A percentile compares a stretch with the other conserved stretches of the same genome.
Evolutionary conservation across 2,113 vertebrate genomes (phyloP).

Genomic region (Piaya cayana): DNA sequence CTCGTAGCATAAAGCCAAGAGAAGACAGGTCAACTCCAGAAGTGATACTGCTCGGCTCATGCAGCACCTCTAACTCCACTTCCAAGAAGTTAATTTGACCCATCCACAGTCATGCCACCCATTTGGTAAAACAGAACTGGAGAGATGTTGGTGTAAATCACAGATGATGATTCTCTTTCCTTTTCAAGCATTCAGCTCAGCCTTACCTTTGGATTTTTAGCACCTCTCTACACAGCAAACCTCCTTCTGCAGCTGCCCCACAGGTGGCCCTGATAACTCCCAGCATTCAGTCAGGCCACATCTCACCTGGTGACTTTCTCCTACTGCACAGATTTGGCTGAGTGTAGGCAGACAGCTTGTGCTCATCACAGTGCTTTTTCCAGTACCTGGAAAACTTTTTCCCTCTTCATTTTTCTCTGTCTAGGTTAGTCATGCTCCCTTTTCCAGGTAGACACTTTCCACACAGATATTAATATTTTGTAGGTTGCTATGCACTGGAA

Average conservation of each 20-base stretch:
- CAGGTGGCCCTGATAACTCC: neutral
- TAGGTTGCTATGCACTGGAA: neutral
- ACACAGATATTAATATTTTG: neutral
- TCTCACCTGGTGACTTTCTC: neutral
- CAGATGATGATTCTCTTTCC: neutral
- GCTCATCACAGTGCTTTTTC: neutral
- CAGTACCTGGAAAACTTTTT: neutral
- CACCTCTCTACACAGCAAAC: neutral
- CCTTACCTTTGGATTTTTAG: neutral
- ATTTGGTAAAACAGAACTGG: neutral
- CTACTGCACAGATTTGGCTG: neutral
- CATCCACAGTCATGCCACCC: neutral
- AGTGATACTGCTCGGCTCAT: neutral
- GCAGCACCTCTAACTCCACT: neutral
- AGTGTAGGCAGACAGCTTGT: neutral
- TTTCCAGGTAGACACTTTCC: neutral
- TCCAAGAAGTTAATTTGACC: neutral
- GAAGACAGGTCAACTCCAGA: neutral
- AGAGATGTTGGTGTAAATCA: neutral
- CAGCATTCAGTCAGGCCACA: accelerated
- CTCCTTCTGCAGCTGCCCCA: neutral
- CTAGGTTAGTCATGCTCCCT: neutral
- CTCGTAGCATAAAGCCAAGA: neutral
- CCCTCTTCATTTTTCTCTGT: neutral
- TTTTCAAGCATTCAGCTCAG: neutral